phyloP scores from a whole-genome alignment of 2,888 invertebrate genomes.

The Cheilosia impressa region DNA sequence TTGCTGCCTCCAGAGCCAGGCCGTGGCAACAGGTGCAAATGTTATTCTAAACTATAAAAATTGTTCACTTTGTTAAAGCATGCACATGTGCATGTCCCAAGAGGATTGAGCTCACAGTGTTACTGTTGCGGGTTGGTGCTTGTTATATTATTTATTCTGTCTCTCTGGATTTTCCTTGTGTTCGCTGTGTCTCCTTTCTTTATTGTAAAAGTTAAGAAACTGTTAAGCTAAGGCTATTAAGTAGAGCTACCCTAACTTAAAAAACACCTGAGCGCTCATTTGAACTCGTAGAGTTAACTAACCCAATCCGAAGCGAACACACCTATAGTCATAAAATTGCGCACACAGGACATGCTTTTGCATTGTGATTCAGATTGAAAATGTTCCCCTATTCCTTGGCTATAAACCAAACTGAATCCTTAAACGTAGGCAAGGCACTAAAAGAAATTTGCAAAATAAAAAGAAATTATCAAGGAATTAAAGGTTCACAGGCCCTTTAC shows the following conservation, averaged over 20 bases:
- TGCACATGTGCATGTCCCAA: constrained; percentile 69
- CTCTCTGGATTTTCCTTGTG: constrained; percentile 1
- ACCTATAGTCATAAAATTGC: constrained; percentile 24
- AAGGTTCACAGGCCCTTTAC: constrained; percentile 39
- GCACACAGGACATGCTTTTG: constrained; percentile 62
- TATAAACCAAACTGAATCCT: neutral
- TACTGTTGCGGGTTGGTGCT: neutral
- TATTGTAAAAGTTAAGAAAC: constrained; percentile 48
- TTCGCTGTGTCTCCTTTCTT: constrained; percentile 8
- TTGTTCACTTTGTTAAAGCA: constrained; percentile 43
- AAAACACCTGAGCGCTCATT: constrained; percentile 56
- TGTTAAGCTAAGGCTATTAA: constrained; percentile 60
- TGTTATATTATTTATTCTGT: neutral
- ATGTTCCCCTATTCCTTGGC: constrained; percentile 28
- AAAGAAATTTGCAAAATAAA: neutral
- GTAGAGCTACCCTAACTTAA: constrained; percentile 41
- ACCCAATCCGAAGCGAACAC: constrained; percentile 16
- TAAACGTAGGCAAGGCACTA: neutral
- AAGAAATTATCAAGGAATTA: constrained; percentile 64
- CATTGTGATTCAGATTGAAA: constrained; percentile 65
- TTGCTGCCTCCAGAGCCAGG: neutral
- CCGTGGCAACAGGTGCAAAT: constrained; percentile 62
- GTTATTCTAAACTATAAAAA: constrained; percentile 34
- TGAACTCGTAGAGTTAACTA: constrained; percentile 20
- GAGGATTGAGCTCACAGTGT: constrained; percentile 41